Conservation (phyloP, 2,888 invertebrate species). For the Pterobdella sp. region DNA sequence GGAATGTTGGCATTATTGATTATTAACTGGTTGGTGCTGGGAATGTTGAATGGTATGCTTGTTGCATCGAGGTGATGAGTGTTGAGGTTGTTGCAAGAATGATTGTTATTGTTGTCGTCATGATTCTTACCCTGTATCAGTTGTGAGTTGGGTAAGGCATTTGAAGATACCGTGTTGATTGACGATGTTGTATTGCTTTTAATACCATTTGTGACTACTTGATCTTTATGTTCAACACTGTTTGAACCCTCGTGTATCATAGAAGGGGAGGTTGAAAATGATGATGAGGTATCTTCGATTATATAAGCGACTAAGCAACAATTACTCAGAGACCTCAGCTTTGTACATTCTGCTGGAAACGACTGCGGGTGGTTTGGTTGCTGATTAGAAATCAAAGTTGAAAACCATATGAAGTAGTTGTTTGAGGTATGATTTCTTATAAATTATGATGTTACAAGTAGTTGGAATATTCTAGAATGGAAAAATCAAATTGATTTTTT, state of each 20-base stretch:
- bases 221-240: background rate
- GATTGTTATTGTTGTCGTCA: background rate
- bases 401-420: too few relatives aligned
- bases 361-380: too few relatives aligned
- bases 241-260: background rate
- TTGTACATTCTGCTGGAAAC: background rate
- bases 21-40: background rate
- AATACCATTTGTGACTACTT: background rate
- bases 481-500: too few relatives aligned
- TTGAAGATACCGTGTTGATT: too few relatives aligned
- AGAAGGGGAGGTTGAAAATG: background rate
- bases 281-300: slow-evolving; percentile 1
- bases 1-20: background rate
- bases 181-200: background rate
- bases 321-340: background rate
- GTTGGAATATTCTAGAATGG: too few relatives aligned
- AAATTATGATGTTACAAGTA: too few relatives aligned
- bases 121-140: background rate
- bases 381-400: too few relatives aligned
- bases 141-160: too few relatives aligned
- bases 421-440: too few relatives aligned
- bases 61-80: background rate
- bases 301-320: slow-evolving; percentile 4
- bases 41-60: background rate
- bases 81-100: slow-evolving; percentile 8